Conservation (phyloP, 2,113 vertebrate species). For the Peucedramus taeniatus region DNA sequence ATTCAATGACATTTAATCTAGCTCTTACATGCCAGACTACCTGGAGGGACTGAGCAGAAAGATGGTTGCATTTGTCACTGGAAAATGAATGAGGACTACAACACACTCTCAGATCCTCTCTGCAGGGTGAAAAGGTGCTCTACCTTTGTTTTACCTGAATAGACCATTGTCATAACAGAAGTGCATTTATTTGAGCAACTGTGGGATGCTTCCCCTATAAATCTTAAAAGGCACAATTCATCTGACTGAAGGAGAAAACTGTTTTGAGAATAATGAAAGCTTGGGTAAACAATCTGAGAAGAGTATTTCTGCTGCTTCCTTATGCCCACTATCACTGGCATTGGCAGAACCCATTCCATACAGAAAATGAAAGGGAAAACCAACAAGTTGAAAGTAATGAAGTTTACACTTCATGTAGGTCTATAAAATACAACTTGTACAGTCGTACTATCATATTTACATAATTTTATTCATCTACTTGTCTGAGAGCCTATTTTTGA, state of each 20-base stretch:
- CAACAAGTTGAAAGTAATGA: neutral
- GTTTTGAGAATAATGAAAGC: neutral
- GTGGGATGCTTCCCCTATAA: neutral
- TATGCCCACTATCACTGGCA: neutral
- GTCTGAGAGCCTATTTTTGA: neutral
- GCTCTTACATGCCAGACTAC: neutral
- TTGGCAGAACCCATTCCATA: neutral
- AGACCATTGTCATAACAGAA: neutral
- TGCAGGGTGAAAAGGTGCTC: neutral
- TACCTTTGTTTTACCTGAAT: neutral
- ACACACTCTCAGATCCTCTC: neutral
- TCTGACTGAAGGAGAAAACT: neutral
- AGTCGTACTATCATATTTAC: neutral
- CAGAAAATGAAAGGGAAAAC: accelerated
- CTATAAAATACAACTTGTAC: neutral
- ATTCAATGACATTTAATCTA: neutral
- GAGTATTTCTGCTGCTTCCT: neutral
- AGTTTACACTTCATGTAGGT: neutral
- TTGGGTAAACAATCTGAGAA: neutral
- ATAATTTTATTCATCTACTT: neutral
- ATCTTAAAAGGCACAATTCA: neutral
- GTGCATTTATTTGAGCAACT: neutral
- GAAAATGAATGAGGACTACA: neutral
- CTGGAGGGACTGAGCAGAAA: neutral
- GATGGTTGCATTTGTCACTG: neutral